Percentiles rank a stretch among this genome's conserved stretches.
Conservation (phyloP, 2,797 vertebrate species). For the Syncerus caffer region DNA sequence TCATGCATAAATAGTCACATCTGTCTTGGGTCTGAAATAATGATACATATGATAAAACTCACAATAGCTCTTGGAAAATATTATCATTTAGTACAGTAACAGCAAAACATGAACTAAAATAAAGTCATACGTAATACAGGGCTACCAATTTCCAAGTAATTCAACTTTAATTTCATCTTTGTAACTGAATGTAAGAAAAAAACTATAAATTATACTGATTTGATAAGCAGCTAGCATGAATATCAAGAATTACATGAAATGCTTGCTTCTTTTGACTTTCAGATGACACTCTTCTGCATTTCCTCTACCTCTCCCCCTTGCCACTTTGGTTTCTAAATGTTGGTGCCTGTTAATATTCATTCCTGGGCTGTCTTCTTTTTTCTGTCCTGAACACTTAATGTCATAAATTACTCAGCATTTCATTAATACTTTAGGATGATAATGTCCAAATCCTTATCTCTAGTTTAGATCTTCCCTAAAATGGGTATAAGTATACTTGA, state of each 20-base stretch:
- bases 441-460: neutral
- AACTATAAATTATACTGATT: neutral
- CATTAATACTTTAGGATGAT: neutral
- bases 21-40: conserved; percentile 62
- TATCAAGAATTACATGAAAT: neutral
- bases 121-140: conserved; percentile 17
- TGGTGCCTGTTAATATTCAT: neutral
- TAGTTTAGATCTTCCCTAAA: neutral
- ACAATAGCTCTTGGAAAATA: conserved; percentile 54
- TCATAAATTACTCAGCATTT: neutral
- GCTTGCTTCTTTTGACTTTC: neutral
- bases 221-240: neutral
- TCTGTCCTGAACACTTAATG: neutral
- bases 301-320: neutral
- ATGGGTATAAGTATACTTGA: neutral
- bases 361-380: neutral
- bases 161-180: conserved; percentile 36
- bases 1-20: conserved; percentile 66
- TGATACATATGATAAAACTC: conserved; percentile 52
- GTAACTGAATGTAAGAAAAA: neutral
- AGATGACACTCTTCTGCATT: neutral
- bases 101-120: conserved; percentile 60
- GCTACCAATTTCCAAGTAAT: conserved; percentile 31
- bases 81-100: conserved; percentile 57
- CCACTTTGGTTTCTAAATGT: neutral